These are phyloP conservation scores for Musca vetustissima DNA, from an alignment of 1,140 invertebrate species.

Conservation along the genomic window DNA sequence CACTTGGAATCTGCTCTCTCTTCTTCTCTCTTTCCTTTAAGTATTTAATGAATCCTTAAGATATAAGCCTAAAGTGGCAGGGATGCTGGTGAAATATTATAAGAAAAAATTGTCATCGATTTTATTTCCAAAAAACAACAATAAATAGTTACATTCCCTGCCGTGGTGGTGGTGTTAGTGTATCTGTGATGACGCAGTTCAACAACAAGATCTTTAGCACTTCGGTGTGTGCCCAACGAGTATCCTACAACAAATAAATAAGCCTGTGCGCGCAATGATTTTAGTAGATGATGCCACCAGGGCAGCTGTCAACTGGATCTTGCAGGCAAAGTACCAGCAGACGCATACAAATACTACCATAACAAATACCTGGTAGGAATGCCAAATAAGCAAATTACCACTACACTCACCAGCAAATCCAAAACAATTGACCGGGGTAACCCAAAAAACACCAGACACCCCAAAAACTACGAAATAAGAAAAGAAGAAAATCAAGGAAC, in stretches of 20 bases:
- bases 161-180: not conserved
- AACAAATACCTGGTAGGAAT: not conserved
- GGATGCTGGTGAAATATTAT: not conserved
- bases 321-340: conserved; percentile 1
- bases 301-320: conserved; percentile 7
- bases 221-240: not conserved
- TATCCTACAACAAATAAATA: not conserved
- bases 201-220: conserved; percentile 21
- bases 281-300: conserved; percentile 16
- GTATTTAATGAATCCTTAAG: not conserved
- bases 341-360: not conserved
- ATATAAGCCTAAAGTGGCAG: not conserved
- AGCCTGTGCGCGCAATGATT: not conserved
- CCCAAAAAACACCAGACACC: conserved; percentile 11
- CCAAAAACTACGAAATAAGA: not conserved
- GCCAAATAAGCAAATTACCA: not conserved
- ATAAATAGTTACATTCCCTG: not conserved
- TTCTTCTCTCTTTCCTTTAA: no score
- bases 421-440: conserved; percentile 6
- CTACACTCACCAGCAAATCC: not conserved
- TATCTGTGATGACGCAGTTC: conserved; percentile 11
- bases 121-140: not conserved
- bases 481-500: not conserved
- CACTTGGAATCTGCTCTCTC: no score
- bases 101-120: not conserved